Conservation (phyloP, 2,888 invertebrate species). For the Ichneumoninae sp. region DNA sequence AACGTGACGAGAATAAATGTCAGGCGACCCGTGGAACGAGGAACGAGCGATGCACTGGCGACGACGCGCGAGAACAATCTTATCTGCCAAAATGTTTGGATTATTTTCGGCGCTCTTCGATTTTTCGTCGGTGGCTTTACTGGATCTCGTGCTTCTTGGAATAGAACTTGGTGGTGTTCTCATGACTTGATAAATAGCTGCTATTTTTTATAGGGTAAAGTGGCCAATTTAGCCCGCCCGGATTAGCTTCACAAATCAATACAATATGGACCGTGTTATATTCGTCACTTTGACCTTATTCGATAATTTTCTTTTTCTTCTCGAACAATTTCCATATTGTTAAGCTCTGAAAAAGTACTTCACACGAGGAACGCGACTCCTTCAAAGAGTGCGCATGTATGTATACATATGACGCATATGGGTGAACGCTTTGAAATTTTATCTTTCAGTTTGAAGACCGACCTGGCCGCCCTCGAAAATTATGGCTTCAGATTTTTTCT, state of each 20-base stretch:
- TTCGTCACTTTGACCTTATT: background rate
- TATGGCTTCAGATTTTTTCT: background rate
- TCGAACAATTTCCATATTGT: too few relatives aligned
- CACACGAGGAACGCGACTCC: too few relatives aligned
- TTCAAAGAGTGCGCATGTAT: background rate
- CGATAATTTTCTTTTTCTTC: too few relatives aligned
- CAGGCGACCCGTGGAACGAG: constrained; percentile 73
- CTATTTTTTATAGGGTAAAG: background rate
- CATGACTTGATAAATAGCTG: background rate
- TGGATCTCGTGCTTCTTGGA: background rate
- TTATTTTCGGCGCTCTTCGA: constrained; percentile 32
- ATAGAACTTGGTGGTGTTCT: background rate
- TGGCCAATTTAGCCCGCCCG: background rate
- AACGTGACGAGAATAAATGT: constrained; percentile 83
- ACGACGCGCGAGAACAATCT: constrained; percentile 42
- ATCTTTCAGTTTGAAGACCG: background rate
- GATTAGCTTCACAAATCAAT: background rate
- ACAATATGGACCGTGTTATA: background rate
- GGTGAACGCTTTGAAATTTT: background rate
- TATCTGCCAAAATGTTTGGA: constrained; percentile 55
- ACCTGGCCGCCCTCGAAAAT: background rate
- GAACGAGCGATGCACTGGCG: constrained; percentile 66
- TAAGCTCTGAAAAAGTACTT: too few relatives aligned
- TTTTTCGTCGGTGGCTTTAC: background rate
- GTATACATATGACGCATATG: background rate